Base-by-base conservation (phyloP, 2,113 vertebrate genomes). In the Psilopogon haemacephalus region DNA sequence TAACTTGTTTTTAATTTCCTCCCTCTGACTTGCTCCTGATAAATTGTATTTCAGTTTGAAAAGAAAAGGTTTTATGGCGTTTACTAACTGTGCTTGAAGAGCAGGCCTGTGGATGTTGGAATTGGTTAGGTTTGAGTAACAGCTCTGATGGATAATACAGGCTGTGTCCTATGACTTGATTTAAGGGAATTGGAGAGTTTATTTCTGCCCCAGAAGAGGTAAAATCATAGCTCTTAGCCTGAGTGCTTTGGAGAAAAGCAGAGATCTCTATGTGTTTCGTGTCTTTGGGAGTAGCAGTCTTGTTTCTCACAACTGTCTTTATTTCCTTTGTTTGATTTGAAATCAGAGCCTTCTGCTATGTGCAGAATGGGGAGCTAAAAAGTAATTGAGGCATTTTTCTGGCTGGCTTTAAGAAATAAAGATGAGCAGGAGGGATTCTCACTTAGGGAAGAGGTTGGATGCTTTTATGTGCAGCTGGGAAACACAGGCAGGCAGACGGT, bases 241-340 rank as follows among this genome's bases (percentile, higher is more conserved):
- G 64, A 76, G 59, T 55, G 48, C 55, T 72, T 84, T 62, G n/a
- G 63, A 89, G 70, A 82, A 84, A 92, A 92, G 32, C 23, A 46
- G 27, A 37, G 27, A 32, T 64, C 71, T 64, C 37, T 54, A 3
- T 52, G 13, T 52, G n/a, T 73, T 90, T 65, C 55, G 33, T 65
- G 74, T 88, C 82, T 6, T 15, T 82, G 26, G 1, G 11, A 85
- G 81, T 42, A 82, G 35, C 42, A 94, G 84, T 75, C 74, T 87
- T 23, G 70, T 55, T 95, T 82, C 89, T 89, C 87, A 79, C 32
- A 82, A 50, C 35, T 44, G 59, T 48, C 86, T 91, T 32, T 54
- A 38, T 72, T 91, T 72, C 64, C 59, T 76, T 58, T 87, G n/a
- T 88, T 93, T 89, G 59, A 74, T 89, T 93, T 74, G 79, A 91